Percentiles rank a stretch among this genome's conserved stretches.
Conservation (phyloP, 2,888 invertebrate species). For the Eledona agricola region DNA sequence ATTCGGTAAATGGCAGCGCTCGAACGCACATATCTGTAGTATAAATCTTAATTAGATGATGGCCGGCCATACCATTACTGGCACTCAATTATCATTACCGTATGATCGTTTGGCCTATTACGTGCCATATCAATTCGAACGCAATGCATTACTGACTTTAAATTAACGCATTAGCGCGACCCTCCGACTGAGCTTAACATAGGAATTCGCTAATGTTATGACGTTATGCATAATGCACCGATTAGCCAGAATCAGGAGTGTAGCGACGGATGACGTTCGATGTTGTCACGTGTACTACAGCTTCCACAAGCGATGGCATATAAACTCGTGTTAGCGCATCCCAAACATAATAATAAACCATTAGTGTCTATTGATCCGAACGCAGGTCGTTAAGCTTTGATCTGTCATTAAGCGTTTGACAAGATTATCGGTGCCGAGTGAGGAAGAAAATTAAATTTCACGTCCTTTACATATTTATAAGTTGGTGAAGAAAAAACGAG, state of each 20-base stretch:
- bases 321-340: conserved; percentile 14
- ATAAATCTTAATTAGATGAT: conserved; percentile 59
- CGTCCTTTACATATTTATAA: conserved; percentile 30
- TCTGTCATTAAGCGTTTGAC: conserved; percentile 24
- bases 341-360: conserved; percentile 27
- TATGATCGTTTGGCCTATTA: conserved; percentile 54
- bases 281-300: conserved; percentile 12
- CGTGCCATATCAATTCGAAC: conserved; percentile 53
- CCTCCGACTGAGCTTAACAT: conserved; percentile 23
- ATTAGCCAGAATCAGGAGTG: conserved; percentile 17
- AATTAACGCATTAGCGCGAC: conserved; percentile 43
- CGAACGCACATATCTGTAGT: conserved; percentile 54
- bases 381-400: conserved; percentile 13
- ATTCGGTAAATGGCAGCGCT: conserved; percentile 7
- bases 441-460: conserved; percentile 28
- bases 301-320: conserved; percentile 8
- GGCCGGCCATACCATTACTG: conserved; percentile 55
- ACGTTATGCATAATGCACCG: conserved; percentile 31
- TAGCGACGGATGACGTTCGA: conserved; percentile 18
- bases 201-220: conserved; percentile 32
- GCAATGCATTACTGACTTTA: conserved; percentile 45
- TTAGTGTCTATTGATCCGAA: conserved; percentile 17
- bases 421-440: conserved; percentile 27
- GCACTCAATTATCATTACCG: conserved; percentile 57
- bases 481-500: conserved; percentile 20